Conservation (phyloP, 2,113 vertebrate genomes). For the Piprites chloris region DNA sequence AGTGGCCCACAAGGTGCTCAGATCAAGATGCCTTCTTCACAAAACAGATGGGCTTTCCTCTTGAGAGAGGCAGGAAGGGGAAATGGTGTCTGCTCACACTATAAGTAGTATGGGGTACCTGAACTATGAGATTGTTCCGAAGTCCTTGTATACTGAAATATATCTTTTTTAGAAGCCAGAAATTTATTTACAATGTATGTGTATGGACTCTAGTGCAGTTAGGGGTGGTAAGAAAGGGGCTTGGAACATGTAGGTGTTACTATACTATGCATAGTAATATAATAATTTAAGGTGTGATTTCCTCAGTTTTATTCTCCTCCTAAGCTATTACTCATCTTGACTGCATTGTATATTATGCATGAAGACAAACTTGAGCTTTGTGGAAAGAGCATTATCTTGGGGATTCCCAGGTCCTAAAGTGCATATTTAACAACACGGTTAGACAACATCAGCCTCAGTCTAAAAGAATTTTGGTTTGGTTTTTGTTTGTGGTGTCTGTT, state of each 20-base stretch:
- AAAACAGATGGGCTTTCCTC: neutral
- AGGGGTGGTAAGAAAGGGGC: accelerated
- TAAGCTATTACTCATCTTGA: constrained; percentile 28
- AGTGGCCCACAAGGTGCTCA: neutral
- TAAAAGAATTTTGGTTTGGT: neutral
- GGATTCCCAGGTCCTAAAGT: neutral
- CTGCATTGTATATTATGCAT: constrained; percentile 36
- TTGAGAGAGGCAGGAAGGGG: neutral
- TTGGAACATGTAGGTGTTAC: neutral
- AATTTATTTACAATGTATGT: neutral
- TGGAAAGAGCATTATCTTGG: neutral
- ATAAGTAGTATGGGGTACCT: neutral
- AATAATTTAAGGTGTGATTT: neutral
- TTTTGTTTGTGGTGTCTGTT: neutral
- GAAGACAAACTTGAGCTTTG: constrained; percentile 24
- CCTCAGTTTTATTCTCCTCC: neutral
- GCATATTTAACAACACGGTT: neutral
- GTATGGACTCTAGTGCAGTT: accelerated
- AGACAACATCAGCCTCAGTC: neutral
- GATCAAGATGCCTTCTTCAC: neutral
- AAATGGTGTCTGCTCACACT: neutral
- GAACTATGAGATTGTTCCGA: neutral
- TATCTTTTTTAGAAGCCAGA: neutral
- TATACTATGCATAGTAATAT: neutral
- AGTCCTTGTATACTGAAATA: neutral